phyloP scores from a whole-genome alignment of 1,140 invertebrate genomes.

The Drosophila simulans region DNA sequence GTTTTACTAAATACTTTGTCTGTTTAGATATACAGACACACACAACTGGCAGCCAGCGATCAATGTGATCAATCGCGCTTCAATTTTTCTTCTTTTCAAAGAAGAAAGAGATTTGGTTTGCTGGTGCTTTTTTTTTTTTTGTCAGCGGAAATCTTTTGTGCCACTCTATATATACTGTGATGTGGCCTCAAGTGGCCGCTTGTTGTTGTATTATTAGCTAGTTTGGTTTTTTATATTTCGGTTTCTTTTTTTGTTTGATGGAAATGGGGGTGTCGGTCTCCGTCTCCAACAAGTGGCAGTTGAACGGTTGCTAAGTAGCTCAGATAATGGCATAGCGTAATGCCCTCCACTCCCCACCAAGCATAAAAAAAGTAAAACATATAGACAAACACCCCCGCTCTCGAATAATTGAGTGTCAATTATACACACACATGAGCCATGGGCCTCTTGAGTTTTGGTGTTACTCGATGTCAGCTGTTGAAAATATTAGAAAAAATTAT shows the following conservation, averaged over 20 bases:
- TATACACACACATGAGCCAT: slow-evolving; percentile 47
- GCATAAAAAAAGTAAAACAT: not conserved
- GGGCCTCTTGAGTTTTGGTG: slow-evolving; percentile 35
- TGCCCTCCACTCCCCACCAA: slow-evolving; percentile 28
- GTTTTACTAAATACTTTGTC: slow-evolving; percentile 76
- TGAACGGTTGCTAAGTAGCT: slow-evolving; percentile 78
- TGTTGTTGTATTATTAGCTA: slow-evolving; percentile 79
- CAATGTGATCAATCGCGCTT: slow-evolving; percentile 81
- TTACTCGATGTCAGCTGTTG: slow-evolving; percentile 76
- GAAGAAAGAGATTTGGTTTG: slow-evolving; percentile 26
- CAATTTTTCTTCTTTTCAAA: slow-evolving; percentile 67
- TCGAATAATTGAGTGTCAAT: slow-evolving; percentile 78
- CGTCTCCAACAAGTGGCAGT: slow-evolving; percentile 75
- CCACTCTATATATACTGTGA: slow-evolving; percentile 23
- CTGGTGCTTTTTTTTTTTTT: slow-evolving; percentile 44
- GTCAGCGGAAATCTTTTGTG: slow-evolving; percentile 79
- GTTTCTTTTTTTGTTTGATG: slow-evolving; percentile 23
- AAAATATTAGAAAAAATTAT: slow-evolving; percentile 81
- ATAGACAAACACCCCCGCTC: slow-evolving; percentile 31
- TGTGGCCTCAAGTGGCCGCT: slow-evolving; percentile 60
- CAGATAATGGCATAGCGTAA: slow-evolving; percentile 71
- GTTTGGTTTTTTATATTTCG: slow-evolving; percentile 59
- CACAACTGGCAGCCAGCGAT: slow-evolving; percentile 63
- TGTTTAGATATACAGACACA: slow-evolving; percentile 49
- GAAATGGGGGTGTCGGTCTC: slow-evolving; percentile 39